Base-by-base conservation (phyloP, 2,888 invertebrate species). In the Clitarchus hookeri region DNA sequence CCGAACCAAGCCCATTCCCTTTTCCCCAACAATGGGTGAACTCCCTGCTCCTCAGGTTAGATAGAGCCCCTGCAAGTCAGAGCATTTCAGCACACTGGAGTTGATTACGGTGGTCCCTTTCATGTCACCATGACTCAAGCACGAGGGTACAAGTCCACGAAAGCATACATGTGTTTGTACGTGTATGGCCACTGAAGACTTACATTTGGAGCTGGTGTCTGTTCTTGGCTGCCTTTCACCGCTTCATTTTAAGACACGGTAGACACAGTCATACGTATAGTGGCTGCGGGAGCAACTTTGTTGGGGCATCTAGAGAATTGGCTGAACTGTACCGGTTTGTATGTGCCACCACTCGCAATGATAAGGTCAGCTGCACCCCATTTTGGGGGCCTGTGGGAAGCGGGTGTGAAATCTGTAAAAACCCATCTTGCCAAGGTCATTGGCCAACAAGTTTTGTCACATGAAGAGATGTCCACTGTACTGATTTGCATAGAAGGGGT, bases 381-480 rank as follows among this genome's bases (percentile, higher is more conserved):
- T 85, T 90, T 90, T 83, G 90, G 91, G 4, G 90, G 90, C 3
- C 84, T 91, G 8, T 91, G 90, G 90, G 90, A 91, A 86, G 89
- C 90, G 0, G 89, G 89, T 6, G 90, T 91, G 0, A 90, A 90
- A 84, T 89, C 89, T 0, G 87, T 89, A 0, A 91, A 91, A 87
- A 88, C 87, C 86, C 90, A 90, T 86, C 83, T 91, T 0, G 88
- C 88, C 26, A 86, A 90, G 27, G 87, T 90, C 0, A 84, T 90
- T 9, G 89, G 89, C 0, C 87, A 89, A 4, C 44, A 88, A 13
- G 88, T 84, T 6, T 78, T 89, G 0, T 90, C 89, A 0, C 91
- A 85, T 90, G 91, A 84, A 86, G 90, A 19, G 84, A 87, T 19
- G 91, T 90, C 0, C n/a, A 90, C 6, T 36, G 65, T 65, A n/a